Evolutionary conservation across 2,113 vertebrate genomes (phyloP), one percentile per base, ranked within the genome.

Genomic region (Leptocoma aspasia): DNA sequence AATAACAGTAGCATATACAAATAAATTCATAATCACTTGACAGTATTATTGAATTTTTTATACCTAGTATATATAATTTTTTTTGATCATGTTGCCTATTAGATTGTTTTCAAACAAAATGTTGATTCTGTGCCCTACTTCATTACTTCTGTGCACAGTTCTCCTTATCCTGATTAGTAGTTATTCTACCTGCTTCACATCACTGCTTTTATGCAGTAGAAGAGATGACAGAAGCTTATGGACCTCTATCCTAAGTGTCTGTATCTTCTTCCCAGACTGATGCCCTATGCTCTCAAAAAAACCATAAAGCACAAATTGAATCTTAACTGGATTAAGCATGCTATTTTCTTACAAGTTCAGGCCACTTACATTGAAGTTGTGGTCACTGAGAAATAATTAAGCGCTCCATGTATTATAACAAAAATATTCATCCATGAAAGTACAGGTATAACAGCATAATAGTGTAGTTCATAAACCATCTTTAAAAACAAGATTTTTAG

Each of bases 341-440:
- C 19, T 75, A 27, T 69, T 86, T 76, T 84, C 65, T 83, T 72
- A 45, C 2, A 8, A 66, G 15, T 61, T 91, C 54, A 69, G 63
- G 41, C 9, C 19, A 50, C 45, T 88, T 70, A 47, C 21, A 47
- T 0, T 61, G 47, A 85, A 54, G n/a, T 54, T 85, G 49, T 92
- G 78, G 73, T 88, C 78, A 70, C 18, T 42, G 28, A 73, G 30
- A 92, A 89, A 92, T 75, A 92, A 82, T 89, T 82, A 94, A 93
- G 30, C 11, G 31, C 27, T 91, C 35, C 10, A 35, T 44, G 33
- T 73, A 33, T 87, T 45, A 33, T 76, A 85, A 69, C 10, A 70
- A 78, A 95, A 94, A 53, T 79, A 72, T 54, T 87, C 17, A 63
- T 31, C 41, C 19, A 50, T 76, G 22, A 65, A 73, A 50, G 31